phyloP scores from a whole-genome alignment of 2,113 vertebrate species.

The Engraulis encrasicolus region DNA sequence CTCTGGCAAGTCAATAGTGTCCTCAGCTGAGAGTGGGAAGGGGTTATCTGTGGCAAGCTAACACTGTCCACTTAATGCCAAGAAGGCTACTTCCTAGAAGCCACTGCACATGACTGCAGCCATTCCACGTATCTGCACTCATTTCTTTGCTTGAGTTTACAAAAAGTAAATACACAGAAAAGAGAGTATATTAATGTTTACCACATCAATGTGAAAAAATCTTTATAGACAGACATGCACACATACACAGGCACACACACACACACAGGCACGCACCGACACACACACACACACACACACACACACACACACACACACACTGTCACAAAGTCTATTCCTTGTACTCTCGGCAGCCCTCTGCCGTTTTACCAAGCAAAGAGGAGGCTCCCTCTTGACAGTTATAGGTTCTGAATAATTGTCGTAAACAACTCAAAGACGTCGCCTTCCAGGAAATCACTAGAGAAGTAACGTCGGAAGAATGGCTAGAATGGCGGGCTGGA shows the following conservation, averaged over 20 bases:
- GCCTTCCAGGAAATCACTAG: background rate
- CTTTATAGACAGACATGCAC: background rate
- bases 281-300: background rate
- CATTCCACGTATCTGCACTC: background rate
- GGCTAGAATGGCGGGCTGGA: background rate
- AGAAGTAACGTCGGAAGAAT: background rate
- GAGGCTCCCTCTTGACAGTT: background rate
- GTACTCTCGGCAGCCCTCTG: background rate
- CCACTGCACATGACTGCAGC: background rate
- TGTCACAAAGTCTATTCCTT: background rate
- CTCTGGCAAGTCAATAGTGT: no score
- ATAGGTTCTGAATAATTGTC: background rate
- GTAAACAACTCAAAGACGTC: background rate
- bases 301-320: conserved; percentile 3
- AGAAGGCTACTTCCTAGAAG: background rate
- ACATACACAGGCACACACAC: background rate
- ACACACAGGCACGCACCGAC: background rate
- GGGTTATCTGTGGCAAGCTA: no score
- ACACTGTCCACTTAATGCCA: background rate
- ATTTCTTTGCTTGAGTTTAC: background rate
- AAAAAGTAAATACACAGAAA: background rate
- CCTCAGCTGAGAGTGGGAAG: no score
- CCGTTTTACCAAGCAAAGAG: background rate
- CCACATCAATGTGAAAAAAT: background rate
- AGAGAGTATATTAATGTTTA: background rate